phyloP scores from a whole-genome alignment of 2,113 vertebrate species.

The Turnix velox region DNA sequence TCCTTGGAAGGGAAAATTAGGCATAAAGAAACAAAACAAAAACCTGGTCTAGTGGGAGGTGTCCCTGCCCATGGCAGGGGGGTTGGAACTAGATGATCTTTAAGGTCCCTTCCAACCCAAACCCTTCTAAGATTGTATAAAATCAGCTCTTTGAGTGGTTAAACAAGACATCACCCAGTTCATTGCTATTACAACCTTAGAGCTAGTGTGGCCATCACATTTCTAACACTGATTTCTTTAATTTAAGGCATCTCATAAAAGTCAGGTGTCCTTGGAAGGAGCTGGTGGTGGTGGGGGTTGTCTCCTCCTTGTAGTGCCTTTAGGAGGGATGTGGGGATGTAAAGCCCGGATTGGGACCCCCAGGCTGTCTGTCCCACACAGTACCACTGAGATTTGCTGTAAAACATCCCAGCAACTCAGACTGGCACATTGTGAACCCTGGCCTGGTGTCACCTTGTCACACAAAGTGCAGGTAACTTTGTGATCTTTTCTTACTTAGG shows the following conservation, averaged over 20 bases:
- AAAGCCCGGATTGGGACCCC: neutral
- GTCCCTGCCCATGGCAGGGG: too few species aligned
- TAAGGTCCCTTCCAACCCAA: too few species aligned
- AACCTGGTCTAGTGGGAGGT: too few species aligned
- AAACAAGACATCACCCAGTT: accelerated
- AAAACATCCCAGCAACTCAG: neutral
- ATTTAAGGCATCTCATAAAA: neutral
- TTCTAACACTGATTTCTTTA: neutral
- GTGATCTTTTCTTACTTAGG: neutral
- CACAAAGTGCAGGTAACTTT: accelerated
- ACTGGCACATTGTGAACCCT: neutral
- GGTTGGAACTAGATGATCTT: too few species aligned
- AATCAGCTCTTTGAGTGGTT: neutral
- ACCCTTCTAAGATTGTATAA: too few species aligned
- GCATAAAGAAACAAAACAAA: neutral
- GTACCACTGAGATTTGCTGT: neutral
- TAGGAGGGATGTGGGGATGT: neutral
- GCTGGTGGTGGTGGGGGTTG: neutral
- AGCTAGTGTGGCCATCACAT: neutral
- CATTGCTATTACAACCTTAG: accelerated
- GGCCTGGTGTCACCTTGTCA: neutral
- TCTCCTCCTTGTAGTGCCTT: neutral
- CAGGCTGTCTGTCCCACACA: accelerated
- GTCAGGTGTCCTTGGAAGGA: neutral
- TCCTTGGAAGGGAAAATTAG: neutral